A percentile compares a stretch with the other conserved stretches of the same genome.
phyloP scores from a whole-genome alignment of 2,113 vertebrate genomes.

The Heptranchias perlo region DNA sequence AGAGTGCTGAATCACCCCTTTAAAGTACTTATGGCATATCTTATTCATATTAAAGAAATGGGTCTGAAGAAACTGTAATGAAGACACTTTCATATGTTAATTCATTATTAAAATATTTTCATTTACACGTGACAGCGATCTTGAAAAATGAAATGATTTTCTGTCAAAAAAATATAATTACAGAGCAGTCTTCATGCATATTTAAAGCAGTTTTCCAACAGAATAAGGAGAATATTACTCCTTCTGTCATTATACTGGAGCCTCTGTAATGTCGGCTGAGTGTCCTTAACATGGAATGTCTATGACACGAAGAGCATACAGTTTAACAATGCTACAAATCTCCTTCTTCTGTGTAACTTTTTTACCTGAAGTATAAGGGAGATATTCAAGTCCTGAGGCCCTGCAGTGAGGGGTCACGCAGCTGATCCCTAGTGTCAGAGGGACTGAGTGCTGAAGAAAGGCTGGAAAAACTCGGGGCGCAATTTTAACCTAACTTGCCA shows the following conservation, averaged over 20 bases:
- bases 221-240: slow-evolving; percentile 5
- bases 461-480: neutral
- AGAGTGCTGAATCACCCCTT: neutral
- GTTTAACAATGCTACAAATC: neutral
- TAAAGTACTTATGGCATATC: neutral
- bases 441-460: neutral
- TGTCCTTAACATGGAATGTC: neutral
- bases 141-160: slow-evolving; percentile 11
- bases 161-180: neutral
- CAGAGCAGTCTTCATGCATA: neutral
- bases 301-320: neutral
- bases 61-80: neutral
- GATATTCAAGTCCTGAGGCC: neutral
- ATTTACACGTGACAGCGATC: neutral
- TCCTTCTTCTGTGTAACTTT: neutral
- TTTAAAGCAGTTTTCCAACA: slow-evolving; percentile 11
- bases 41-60: neutral
- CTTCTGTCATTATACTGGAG: neutral
- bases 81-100: neutral
- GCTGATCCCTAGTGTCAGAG: neutral
- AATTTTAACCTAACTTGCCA: neutral
- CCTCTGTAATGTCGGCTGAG: neutral
- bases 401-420: neutral
- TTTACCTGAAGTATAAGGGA: neutral
- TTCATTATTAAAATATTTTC: slow-evolving; percentile 1